Percentiles rank a stretch among this genome's conserved stretches.
phyloP scores from a whole-genome alignment of 2,888 invertebrate genomes.

The Clunio marinus region DNA sequence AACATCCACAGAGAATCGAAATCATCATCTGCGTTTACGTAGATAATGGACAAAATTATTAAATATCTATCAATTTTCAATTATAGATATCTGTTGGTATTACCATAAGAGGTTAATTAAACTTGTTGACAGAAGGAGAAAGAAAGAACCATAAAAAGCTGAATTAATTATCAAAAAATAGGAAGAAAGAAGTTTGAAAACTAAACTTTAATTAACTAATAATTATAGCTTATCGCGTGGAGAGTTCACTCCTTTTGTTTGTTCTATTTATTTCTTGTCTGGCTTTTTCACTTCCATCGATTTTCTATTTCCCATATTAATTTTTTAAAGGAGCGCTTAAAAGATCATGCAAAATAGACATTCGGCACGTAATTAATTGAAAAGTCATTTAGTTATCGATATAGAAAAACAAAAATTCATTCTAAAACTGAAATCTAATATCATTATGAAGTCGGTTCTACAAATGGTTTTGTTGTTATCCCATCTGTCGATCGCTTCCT shows the following conservation, averaged over 20 bases:
- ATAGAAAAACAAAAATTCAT: neutral
- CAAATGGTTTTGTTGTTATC: too few relatives aligned
- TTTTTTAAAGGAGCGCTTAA: neutral
- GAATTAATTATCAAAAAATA: neutral
- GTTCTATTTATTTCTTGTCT: neutral
- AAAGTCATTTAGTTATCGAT: neutral
- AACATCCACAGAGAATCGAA: too few relatives aligned
- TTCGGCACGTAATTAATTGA: constrained; percentile 37
- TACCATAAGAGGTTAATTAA: constrained; percentile 27
- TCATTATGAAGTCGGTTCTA: neutral
- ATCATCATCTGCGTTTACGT: too few relatives aligned
- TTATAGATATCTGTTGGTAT: neutral
- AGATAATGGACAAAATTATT: constrained; percentile 18
- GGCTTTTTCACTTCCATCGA: constrained; percentile 27
- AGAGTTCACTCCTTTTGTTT: neutral
- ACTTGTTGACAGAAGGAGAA: constrained; percentile 36
- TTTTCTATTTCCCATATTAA: constrained; percentile 36
- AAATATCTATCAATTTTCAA: constrained; percentile 38
- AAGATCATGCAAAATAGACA: constrained; percentile 34
- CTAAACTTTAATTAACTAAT: neutral
- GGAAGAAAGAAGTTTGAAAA: neutral
- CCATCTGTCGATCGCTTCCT: constrained; percentile 38
- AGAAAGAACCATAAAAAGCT: neutral
- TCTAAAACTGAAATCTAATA: neutral
- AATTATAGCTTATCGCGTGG: constrained; percentile 26